These are phyloP conservation scores for Tenrec ecaudatus DNA, from an alignment of 2,113 vertebrate genomes.

Conservation along the genomic window DNA sequence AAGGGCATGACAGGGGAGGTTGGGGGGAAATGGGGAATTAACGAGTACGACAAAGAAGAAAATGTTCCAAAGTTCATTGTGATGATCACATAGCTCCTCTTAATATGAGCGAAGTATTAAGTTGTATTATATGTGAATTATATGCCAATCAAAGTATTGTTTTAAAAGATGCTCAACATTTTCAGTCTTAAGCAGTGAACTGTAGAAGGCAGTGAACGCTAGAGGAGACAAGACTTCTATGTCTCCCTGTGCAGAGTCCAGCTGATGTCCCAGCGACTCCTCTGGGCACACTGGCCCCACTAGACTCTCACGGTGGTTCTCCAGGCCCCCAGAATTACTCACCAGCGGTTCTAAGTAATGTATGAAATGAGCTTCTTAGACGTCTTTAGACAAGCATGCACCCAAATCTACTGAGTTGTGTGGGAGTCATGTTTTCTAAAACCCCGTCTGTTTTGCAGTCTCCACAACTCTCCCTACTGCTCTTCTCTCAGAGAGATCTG, in stretches of 20 bases:
- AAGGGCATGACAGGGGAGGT: no score
- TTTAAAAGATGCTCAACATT: neutral
- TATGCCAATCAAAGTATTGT: no score
- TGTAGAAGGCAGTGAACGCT: neutral
- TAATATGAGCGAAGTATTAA: no score
- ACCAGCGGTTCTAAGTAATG: slow-evolving; percentile 54
- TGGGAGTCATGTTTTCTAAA: slow-evolving; percentile 66
- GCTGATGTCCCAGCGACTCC: neutral
- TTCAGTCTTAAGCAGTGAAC: neutral
- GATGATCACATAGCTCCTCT: no score
- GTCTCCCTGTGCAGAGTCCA: neutral
- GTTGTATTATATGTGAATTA: no score
- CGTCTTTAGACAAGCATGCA: neutral
- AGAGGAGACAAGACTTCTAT: neutral
- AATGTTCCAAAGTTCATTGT: no score
- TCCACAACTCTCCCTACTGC: slow-evolving; percentile 55
- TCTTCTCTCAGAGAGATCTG: slow-evolving; percentile 58
- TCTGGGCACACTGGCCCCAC: neutral
- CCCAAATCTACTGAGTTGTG: slow-evolving; percentile 17
- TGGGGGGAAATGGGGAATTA: no score
- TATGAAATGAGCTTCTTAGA: slow-evolving; percentile 28
- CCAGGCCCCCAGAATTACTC: slow-evolving; percentile 13
- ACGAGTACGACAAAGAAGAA: no score
- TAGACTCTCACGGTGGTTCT: neutral
- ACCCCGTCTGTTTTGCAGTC: slow-evolving; percentile 63